These are phyloP conservation scores for Pluvialis apricaria DNA, from an alignment of 2,113 vertebrate species.

Conservation along the genomic window DNA sequence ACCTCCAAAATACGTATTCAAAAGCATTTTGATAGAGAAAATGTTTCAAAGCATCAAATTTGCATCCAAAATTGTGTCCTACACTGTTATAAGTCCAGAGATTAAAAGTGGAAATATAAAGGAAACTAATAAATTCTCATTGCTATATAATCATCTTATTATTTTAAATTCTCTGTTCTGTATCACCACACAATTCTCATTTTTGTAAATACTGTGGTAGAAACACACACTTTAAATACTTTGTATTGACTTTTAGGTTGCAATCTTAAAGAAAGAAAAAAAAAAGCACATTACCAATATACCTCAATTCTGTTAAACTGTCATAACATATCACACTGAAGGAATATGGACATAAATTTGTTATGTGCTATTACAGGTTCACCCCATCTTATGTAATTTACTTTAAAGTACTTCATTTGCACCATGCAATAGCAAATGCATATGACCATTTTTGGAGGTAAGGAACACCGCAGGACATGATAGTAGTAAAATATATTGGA, in stretches of 20 bases:
- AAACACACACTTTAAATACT: neutral
- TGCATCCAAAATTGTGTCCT: constrained; percentile 6
- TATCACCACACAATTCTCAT: neutral
- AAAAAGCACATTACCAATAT: neutral
- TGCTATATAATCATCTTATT: neutral
- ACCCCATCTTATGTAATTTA: neutral
- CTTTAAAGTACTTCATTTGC: neutral
- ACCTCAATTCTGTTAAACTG: neutral
- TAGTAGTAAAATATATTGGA: neutral
- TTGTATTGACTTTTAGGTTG: neutral
- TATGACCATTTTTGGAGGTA: neutral
- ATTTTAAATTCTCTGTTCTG: neutral
- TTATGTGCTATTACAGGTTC: neutral
- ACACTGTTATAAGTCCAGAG: neutral
- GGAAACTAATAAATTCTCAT: neutral
- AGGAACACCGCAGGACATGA: neutral
- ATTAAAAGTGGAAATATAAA: neutral
- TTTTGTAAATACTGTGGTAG: neutral
- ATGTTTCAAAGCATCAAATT: neutral
- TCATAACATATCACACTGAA: neutral
- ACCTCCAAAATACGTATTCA: neutral
- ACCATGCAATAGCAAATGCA: neutral
- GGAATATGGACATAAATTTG: neutral
- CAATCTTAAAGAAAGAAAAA: neutral
- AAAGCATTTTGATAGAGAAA: constrained; percentile 1